Conservation (phyloP, 1,140 invertebrate species). For the Oedothorax gibbosus region DNA sequence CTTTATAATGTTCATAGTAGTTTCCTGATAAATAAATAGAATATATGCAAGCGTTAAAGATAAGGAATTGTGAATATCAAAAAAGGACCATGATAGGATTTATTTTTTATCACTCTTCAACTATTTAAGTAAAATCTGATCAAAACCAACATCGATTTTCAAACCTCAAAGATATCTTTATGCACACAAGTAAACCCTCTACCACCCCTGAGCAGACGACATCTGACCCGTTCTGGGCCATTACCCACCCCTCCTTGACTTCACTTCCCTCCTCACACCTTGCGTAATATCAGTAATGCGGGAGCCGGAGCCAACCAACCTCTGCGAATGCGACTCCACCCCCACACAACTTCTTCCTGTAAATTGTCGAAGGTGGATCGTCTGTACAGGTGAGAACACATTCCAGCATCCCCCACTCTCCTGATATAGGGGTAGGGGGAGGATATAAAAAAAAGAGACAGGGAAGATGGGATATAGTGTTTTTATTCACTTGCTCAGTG, state of each 20-base stretch:
- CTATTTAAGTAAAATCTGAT: too few relatives aligned
- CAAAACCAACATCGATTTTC: too few relatives aligned
- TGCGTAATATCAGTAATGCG: conserved; percentile 59
- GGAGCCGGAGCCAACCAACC: conserved; percentile 54
- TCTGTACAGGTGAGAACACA: conserved; percentile 21
- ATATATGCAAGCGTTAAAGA: too few relatives aligned
- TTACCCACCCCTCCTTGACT: conserved; percentile 12
- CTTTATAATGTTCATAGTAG: too few relatives aligned
- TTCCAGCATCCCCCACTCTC: neutral
- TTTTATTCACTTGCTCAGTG: neutral
- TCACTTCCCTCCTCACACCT: neutral
- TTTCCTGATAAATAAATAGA: too few relatives aligned
- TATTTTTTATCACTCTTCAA: too few relatives aligned
- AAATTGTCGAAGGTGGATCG: conserved; percentile 23
- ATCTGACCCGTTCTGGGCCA: conserved; percentile 59
- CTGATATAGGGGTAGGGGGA: too few relatives aligned
- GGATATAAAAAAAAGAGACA: neutral
- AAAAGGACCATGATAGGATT: too few relatives aligned
- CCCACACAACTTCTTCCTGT: neutral
- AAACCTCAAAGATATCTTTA: too few relatives aligned
- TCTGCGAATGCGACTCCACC: neutral
- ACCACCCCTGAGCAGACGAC: neutral
- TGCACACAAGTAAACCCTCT: neutral
- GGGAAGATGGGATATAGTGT: neutral
- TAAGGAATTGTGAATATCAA: too few relatives aligned